These are phyloP conservation scores for Thecophora atra DNA, from an alignment of 2,888 invertebrate genomes.

Conservation along the genomic window DNA sequence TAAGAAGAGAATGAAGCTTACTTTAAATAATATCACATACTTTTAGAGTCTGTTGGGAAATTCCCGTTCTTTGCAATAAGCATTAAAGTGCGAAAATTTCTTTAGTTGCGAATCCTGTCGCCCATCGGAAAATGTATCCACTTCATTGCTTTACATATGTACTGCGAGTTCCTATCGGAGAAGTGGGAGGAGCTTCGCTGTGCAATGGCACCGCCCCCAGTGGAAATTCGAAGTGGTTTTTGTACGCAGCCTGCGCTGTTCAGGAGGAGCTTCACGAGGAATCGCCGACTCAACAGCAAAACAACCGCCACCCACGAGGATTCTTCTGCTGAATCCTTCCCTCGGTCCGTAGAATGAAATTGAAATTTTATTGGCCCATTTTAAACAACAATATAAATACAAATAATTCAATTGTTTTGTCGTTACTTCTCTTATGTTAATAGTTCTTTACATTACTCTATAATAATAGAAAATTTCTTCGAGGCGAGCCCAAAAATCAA, in stretches of 20 bases:
- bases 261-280: slow-evolving; percentile 39
- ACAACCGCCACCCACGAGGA: background rate
- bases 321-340: too few relatives aligned
- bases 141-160: slow-evolving; percentile 3
- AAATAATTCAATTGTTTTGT: too few relatives aligned
- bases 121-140: slow-evolving; percentile 13
- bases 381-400: too few relatives aligned
- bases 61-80: background rate
- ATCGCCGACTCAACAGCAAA: background rate
- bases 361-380: too few relatives aligned
- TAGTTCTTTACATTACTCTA: too few relatives aligned
- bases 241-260: slow-evolving; percentile 32
- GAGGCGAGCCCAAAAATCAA: too few relatives aligned
- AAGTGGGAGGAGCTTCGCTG: slow-evolving; percentile 39
- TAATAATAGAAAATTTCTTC: too few relatives aligned
- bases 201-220: slow-evolving; percentile 39
- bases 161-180: background rate
- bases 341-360: too few relatives aligned
- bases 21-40: background rate
- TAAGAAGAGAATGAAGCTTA: too few relatives aligned
- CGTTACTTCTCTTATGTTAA: too few relatives aligned
- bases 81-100: background rate
- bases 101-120: background rate
- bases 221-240: slow-evolving; percentile 39
- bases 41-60: background rate